A percentile compares a stretch with the other conserved stretches of the same genome.
Conservation (phyloP, 2,888 invertebrate species). For the Himalopsyche japonica region DNA sequence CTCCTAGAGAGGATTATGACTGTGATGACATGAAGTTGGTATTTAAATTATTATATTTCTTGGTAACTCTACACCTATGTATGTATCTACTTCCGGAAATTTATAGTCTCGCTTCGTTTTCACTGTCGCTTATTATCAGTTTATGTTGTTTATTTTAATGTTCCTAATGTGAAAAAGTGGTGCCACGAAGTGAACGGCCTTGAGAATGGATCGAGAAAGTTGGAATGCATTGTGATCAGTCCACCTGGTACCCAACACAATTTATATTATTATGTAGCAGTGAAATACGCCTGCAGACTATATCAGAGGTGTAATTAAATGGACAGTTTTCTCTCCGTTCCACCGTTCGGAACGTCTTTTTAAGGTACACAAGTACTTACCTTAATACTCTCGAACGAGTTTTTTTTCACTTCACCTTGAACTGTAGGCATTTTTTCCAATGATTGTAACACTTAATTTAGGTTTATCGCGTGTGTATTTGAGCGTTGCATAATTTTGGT, state of each 20-base stretch:
- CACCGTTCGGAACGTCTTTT: background rate
- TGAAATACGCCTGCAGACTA: background rate
- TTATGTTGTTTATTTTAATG: background rate
- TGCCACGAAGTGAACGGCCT: constrained; percentile 19
- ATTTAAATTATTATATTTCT: too few species aligned
- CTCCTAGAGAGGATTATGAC: too few species aligned
- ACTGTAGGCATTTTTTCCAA: background rate
- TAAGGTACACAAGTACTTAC: background rate
- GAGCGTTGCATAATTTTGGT: background rate
- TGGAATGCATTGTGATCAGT: constrained; percentile 2
- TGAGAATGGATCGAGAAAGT: constrained; percentile 17
- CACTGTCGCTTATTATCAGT: background rate
- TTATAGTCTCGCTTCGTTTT: background rate
- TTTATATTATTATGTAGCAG: background rate
- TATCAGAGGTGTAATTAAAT: background rate
- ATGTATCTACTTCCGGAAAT: background rate
- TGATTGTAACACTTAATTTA: background rate
- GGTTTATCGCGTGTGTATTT: background rate
- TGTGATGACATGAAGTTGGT: too few species aligned
- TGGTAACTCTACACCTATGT: too few species aligned
- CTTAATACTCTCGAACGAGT: background rate
- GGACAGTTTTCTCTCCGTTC: background rate
- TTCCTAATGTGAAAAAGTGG: background rate
- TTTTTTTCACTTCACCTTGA: background rate
- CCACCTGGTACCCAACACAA: background rate